phyloP scores from a whole-genome alignment of 2,888 invertebrate genomes.

The Caenorhabditis drosophilae region DNA sequence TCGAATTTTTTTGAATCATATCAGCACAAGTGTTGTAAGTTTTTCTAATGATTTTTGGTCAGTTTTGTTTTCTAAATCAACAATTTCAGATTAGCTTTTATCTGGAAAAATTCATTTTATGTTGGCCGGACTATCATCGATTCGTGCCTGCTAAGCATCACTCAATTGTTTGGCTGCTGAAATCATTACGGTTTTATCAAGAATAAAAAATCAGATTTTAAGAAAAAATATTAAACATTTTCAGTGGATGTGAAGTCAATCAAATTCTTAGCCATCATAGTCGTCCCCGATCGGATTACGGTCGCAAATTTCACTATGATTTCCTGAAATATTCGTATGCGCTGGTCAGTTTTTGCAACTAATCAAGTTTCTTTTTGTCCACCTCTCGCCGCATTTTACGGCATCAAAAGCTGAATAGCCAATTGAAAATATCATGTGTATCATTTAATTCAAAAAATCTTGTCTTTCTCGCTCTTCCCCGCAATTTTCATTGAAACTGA shows the following conservation, averaged over 20 bases:
- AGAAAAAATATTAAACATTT: slow-evolving; percentile 2
- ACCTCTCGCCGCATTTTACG: neutral
- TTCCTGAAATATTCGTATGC: slow-evolving; percentile 62
- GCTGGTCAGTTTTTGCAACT: slow-evolving; percentile 39
- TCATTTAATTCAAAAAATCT: too few species aligned
- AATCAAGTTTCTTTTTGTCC: neutral
- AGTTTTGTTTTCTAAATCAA: too few species aligned
- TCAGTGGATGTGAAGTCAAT: slow-evolving; percentile 59
- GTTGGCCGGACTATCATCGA: slow-evolving; percentile 37
- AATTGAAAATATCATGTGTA: too few species aligned
- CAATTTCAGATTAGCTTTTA: slow-evolving; percentile 45
- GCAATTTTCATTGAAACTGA: too few species aligned
- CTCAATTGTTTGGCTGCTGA: slow-evolving; percentile 50
- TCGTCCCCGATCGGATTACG: slow-evolving; percentile 41
- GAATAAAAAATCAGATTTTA: neutral
- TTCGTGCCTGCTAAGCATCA: slow-evolving; percentile 43
- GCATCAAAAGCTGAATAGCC: neutral
- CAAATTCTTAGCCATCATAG: slow-evolving; percentile 46
- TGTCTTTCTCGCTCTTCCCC: too few species aligned
- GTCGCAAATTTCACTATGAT: slow-evolving; percentile 57
- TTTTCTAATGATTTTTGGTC: neutral
- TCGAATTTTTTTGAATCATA: slow-evolving; percentile 20
- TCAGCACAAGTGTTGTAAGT: slow-evolving; percentile 28
- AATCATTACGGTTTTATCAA: slow-evolving; percentile 36
- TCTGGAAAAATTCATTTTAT: slow-evolving; percentile 43